Base-by-base conservation (phyloP, 2,797 vertebrate genomes). In the Leptoclinus maculatus region DNA sequence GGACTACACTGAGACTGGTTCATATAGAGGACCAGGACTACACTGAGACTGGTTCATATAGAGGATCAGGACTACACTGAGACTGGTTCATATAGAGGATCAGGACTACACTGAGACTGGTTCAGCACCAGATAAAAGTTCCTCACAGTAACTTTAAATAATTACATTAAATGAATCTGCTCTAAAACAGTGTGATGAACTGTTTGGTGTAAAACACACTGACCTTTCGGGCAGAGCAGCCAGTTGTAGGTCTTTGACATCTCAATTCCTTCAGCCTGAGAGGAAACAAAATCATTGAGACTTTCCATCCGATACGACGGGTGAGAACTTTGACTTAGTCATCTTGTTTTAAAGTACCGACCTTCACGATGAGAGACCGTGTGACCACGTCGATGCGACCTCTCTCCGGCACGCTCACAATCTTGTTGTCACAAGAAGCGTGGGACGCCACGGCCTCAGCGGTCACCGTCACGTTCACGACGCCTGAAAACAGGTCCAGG, bases 341-440 rank as follows among this genome's bases (percentile, higher is more conserved):
- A 16, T 54, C 16, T 34, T 32, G 19, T 58, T 49, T 57, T n/a
- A 38, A 10, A 4, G 13, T 23, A 70, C 86, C 10, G 19, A 95
- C 95, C 94, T 94, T 91, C 13, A 96, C 91, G 6, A 89, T 82
- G 71, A 96, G 80, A 5, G 88, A 54, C 12, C 58, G 74, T 11
- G 88, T 94, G 66, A 95, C 91, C 39, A 83, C 86, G 29, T 96
- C 95, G 7, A 93, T 91, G 9, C 81, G 94, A 23, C 96, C 96
- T 72, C 90, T 88, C 1, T 91, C 84, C 16, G 95, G 96, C 1
- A 95, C 91, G 0, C n/a, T 74, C 45, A 94, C 89, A 1, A 91
- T 14, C 65, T 95, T 92, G 41, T 93, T 92, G 54, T 85, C 83
- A 90, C 96, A 97, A 0, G 57, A 72, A 27, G 77, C 16, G 0